phyloP scores from a whole-genome alignment of 2,888 invertebrate genomes.

The Agrotis segetum region DNA sequence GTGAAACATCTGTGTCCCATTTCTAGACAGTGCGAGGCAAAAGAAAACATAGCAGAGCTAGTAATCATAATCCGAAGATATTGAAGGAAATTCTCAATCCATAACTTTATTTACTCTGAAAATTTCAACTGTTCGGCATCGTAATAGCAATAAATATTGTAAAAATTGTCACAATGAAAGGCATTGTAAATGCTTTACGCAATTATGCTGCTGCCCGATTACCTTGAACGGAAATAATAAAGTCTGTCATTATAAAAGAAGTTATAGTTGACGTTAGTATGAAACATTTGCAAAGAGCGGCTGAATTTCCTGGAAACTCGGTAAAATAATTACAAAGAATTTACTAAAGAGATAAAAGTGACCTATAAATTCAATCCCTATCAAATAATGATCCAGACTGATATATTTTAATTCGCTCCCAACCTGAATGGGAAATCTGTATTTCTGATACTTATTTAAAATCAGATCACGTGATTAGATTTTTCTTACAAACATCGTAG shows the following conservation, averaged over 20 bases:
- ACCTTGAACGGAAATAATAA: conserved; percentile 8
- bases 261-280: neutral
- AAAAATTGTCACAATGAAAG: conserved; percentile 1
- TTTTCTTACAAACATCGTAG: conserved; percentile 16
- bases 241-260: neutral
- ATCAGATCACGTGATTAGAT: neutral
- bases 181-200: neutral
- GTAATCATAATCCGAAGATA: neutral
- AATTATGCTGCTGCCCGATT: conserved; percentile 2
- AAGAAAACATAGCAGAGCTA: conserved; percentile 11
- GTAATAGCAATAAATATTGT: neutral
- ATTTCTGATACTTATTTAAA: neutral
- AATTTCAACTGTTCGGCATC: neutral
- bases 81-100: neutral
- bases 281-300: neutral
- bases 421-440: neutral
- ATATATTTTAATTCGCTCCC: neutral
- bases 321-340: neutral
- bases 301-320: neutral
- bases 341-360: neutral
- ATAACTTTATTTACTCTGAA: neutral
- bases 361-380: neutral
- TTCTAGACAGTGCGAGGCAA: neutral
- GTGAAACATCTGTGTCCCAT: conserved; percentile 7
- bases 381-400: neutral